Evolutionary conservation across 2,797 vertebrate genomes (phyloP), one percentile per base, ranked within the genome.

Genomic region (Schizopygopsis pylzovi): DNA sequence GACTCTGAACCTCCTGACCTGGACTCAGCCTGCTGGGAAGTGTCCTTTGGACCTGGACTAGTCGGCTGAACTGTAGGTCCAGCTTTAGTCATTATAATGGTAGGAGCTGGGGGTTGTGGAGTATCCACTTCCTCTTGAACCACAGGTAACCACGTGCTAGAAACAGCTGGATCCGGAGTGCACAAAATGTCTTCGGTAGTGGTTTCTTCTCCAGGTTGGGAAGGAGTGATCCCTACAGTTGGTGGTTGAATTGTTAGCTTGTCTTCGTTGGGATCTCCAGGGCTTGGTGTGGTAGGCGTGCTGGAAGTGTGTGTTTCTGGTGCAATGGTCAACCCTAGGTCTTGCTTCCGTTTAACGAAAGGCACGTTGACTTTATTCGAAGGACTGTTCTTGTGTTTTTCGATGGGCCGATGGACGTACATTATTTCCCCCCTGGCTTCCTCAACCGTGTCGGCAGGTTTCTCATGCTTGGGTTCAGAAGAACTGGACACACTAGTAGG

Each of bases 341-440:
- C 85, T 33, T 92, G 75, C 85, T 92, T 94, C 80, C 72, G 87
- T 41, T 87, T 87, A 49, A 90, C 78, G 41, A 92, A 85, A 63
- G 91, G 86, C 41, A 83, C 4, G 10, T 5, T 79, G 63, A 87
- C 65, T 79, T 47, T 82, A 45, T 75, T 87, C 7, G 28, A 76
- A 33, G 52, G 25, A 82, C 3, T 20, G n/a, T 18, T 79, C 4
- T 68, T 73, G 7, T 88, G 84, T 49, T 82, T 88, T 52, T 92
- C 91, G 16, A 91, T 84, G 7, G 93, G 93, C 1, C 75, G 82
- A n/a, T 45, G 91, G 54, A 94, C 63, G 13, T 92, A 95, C 15
- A 94, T 86, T 85, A 95, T 92, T 87, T 94, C 93, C n/a, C 94
- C 95, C 76, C 87, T 90, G 77, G 93, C 93, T 87, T 96, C 94